A percentile compares a stretch with the other conserved stretches of the same genome.
phyloP scores from a whole-genome alignment of 2,888 invertebrate species.

The Dryomyza anilis region DNA sequence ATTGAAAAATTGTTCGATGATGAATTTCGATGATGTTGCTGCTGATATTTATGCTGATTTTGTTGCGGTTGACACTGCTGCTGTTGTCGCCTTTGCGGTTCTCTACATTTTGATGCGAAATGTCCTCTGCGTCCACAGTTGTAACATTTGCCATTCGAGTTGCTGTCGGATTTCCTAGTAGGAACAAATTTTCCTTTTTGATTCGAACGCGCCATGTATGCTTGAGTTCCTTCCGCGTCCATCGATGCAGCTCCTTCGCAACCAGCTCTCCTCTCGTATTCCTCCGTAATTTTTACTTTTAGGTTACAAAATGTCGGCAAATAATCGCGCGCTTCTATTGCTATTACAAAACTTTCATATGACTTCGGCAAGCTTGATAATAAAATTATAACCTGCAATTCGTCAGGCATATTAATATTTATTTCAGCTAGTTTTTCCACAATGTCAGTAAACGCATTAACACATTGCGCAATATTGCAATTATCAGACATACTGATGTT shows the following conservation, averaged over 20 bases:
- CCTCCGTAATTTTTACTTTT: slow-evolving; percentile 31
- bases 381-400: slow-evolving; percentile 21
- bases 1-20: no score
- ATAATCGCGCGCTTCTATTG: slow-evolving; percentile 28
- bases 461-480: slow-evolving; percentile 12
- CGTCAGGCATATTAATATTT: not conserved
- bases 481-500: slow-evolving; percentile 10
- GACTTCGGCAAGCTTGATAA: slow-evolving; percentile 29
- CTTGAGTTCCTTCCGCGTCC: no score
- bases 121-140: slow-evolving; percentile 18
- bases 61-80: no score
- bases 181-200: no score
- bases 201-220: no score
- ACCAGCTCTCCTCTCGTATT: no score
- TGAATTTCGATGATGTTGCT: no score
- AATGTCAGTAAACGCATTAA: no score
- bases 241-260: no score
- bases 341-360: slow-evolving; percentile 31
- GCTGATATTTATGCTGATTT: no score
- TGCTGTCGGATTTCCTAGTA: no score
- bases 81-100: no score
- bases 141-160: slow-evolving; percentile 22
- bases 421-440: slow-evolving; percentile 17
- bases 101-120: slow-evolving; percentile 9
- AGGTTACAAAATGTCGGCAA: slow-evolving; percentile 27